A percentile compares a stretch with the other conserved stretches of the same genome.
Conservation (phyloP, 2,888 invertebrate genomes). For the Chaetoderma sp. region DNA sequence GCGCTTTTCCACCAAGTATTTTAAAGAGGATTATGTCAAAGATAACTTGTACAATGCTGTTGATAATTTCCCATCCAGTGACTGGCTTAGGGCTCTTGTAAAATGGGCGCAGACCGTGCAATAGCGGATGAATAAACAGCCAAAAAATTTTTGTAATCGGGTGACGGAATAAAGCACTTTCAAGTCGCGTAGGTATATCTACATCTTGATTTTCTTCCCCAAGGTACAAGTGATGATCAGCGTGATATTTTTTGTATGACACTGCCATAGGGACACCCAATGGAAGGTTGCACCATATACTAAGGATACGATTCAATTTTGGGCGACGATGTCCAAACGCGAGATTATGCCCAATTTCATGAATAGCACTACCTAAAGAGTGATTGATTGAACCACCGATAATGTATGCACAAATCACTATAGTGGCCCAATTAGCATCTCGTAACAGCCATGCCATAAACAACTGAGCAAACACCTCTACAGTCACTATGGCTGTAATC, state of each 20-base stretch:
- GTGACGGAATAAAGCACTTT: constrained; percentile 62
- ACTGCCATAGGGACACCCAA: constrained; percentile 66
- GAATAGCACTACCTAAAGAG: constrained; percentile 67
- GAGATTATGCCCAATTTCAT: constrained; percentile 69
- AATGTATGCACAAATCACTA: constrained; percentile 56
- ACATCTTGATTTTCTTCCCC: constrained; percentile 67
- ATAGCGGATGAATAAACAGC: constrained; percentile 63
- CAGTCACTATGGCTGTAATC: constrained; percentile 55
- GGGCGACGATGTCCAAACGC: constrained; percentile 66
- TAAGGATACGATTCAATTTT: constrained; percentile 59
- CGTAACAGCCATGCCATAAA: constrained; percentile 50
- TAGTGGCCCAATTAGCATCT: constrained; percentile 56
- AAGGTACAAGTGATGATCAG: constrained; percentile 67
- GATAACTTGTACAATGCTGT: constrained; percentile 51
- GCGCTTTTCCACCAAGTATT: constrained; percentile 55
- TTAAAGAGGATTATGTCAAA: constrained; percentile 55
- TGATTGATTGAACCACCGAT: constrained; percentile 66
- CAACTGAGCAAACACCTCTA: constrained; percentile 56
- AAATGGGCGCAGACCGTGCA: constrained; percentile 66
- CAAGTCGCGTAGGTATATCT: constrained; percentile 66
- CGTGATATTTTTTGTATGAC: constrained; percentile 68
- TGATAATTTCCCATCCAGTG: constrained; percentile 61
- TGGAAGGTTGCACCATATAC: constrained; percentile 66
- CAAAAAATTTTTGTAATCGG: constrained; percentile 66
- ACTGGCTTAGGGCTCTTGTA: constrained; percentile 65